These are phyloP conservation scores for Hippopotamus amphibius DNA, from an alignment of 2,113 vertebrate genomes.

Conservation along the genomic window DNA sequence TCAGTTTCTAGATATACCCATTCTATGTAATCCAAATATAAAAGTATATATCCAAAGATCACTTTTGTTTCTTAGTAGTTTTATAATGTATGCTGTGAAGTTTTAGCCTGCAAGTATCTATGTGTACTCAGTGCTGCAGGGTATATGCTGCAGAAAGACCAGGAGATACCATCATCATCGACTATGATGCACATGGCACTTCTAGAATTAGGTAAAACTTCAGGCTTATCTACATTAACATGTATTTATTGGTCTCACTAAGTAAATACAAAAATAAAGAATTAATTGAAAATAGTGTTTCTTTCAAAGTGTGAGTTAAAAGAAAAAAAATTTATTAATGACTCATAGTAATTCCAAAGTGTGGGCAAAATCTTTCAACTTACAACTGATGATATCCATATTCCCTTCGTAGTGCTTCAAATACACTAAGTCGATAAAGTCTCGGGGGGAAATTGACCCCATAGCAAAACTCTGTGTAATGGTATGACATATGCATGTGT, in stretches of 20 bases:
- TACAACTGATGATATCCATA: constrained; percentile 84
- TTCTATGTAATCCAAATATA: constrained; percentile 1
- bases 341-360: constrained; percentile 35
- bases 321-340: neutral
- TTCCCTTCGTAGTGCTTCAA: constrained; percentile 80
- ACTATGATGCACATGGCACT: neutral
- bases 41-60: neutral
- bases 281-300: neutral
- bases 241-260: neutral
- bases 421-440: constrained; percentile 84
- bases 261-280: constrained; percentile 14
- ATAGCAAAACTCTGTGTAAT: constrained; percentile 85
- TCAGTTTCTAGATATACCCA: neutral
- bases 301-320: constrained; percentile 36
- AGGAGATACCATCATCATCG: neutral
- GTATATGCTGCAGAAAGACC: neutral
- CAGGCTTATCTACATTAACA: neutral
- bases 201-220: neutral
- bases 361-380: constrained; percentile 69
- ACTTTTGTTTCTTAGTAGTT: constrained; percentile 24
- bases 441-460: constrained; percentile 84
- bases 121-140: neutral
- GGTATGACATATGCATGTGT: constrained; percentile 83
- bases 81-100: neutral
- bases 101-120: neutral